These are phyloP conservation scores for Crotophaga sulcirostris DNA, from an alignment of 2,113 vertebrate species.

Conservation along the genomic window DNA sequence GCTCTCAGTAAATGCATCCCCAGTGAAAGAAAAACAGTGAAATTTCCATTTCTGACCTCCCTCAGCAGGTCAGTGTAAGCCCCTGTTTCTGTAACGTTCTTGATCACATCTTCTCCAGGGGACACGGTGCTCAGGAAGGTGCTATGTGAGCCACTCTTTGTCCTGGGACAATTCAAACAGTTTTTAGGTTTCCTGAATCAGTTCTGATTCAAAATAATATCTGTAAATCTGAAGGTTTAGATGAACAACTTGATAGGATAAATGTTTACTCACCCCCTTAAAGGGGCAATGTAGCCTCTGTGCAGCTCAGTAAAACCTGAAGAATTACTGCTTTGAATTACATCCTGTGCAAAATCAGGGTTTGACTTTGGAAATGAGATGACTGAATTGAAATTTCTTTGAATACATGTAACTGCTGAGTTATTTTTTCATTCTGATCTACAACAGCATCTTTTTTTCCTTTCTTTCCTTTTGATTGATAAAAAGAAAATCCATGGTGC, in stretches of 20 bases:
- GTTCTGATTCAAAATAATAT: background rate
- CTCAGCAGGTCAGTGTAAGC: background rate
- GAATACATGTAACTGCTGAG: background rate
- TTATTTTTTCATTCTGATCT: background rate
- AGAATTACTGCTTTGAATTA: background rate
- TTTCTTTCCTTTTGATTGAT: background rate
- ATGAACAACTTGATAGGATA: background rate
- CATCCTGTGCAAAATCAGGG: background rate
- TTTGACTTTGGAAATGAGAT: background rate
- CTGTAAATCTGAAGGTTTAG: background rate
- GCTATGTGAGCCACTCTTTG: background rate
- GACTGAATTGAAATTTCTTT: background rate
- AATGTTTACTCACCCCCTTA: background rate
- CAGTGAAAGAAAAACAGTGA: background rate
- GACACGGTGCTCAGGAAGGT: background rate
- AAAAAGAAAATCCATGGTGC: background rate
- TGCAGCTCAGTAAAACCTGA: background rate
- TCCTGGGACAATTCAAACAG: background rate
- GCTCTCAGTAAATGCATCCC: background rate
- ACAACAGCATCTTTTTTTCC: background rate
- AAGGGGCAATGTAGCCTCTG: background rate
- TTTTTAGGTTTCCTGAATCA: background rate
- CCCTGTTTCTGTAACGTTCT: accelerated
- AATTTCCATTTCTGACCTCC: background rate
- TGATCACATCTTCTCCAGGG: background rate